phyloP scores from a whole-genome alignment of 2,888 invertebrate genomes.

The Drosophila acutilabella region DNA sequence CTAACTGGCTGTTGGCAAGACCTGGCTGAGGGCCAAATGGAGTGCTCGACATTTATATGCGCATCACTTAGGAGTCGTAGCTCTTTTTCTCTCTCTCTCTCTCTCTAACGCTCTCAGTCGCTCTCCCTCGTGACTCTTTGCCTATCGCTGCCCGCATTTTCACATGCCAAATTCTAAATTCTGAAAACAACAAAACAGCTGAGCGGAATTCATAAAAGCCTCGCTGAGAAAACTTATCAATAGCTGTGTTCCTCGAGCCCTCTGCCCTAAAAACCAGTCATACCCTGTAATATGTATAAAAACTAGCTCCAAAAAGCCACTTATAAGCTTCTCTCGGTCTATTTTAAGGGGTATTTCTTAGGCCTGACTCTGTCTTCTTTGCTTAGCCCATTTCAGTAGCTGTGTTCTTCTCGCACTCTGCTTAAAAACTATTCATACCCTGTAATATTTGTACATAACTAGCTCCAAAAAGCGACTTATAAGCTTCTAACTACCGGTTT shows the following conservation, averaged over 20 bases:
- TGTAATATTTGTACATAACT: constrained; percentile 9
- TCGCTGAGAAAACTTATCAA: constrained; percentile 1
- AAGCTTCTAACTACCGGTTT: too few species aligned
- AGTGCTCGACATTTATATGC: constrained; percentile 82
- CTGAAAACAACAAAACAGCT: constrained; percentile 66
- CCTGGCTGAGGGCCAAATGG: constrained; percentile 64
- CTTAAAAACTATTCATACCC: constrained; percentile 25
- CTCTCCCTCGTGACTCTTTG: constrained; percentile 13
- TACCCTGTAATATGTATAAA: constrained; percentile 29
- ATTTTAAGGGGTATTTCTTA: neutral
- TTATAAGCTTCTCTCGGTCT: too few species aligned
- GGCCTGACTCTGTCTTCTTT: neutral
- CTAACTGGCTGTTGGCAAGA: constrained; percentile 30
- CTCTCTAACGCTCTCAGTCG: too few species aligned
- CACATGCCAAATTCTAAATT: constrained; percentile 60
- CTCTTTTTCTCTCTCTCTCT: neutral
- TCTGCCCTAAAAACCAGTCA: constrained; percentile 4
- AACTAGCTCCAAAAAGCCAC: neutral
- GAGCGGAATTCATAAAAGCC: constrained; percentile 74
- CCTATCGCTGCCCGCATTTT: constrained; percentile 31
- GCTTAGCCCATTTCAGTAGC: constrained; percentile 10
- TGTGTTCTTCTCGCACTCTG: neutral
- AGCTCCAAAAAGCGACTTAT: too few species aligned
- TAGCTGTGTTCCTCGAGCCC: constrained; percentile 6
- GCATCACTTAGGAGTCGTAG: constrained; percentile 73